Evolutionary conservation across 2,888 invertebrate species (phyloP), one percentile per base, ranked within the genome.

Genomic region (Phortica magna): DNA sequence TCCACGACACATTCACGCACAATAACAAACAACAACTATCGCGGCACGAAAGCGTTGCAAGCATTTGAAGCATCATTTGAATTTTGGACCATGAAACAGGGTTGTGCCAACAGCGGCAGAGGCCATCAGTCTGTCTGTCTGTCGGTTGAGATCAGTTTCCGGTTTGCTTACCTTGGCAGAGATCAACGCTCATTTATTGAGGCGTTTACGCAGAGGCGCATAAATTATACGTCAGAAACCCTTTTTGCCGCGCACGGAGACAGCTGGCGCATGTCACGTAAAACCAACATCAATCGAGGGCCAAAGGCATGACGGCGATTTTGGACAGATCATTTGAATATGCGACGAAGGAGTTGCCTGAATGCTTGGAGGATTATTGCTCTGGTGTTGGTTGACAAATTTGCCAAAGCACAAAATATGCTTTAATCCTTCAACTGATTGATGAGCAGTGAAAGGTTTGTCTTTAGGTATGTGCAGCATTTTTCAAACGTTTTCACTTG

Each of bases 141-240:
- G 31, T n/a, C n/a, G 6, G 12, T 42, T n/a, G 53, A 31, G 70
- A 68, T 68, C 70, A 53, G 70, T 31, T 70, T 70, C 68, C 53
- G 65, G 65, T 22, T 39, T 39, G 59, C 73, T 31, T 73, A 41
- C 73, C 73, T 73, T 41, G 39, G 31, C n/a, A 10, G 17, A 19
- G 48, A 48, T 48, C 48, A 14, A 12, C 65, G 53, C 68, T 73
- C 22, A 14, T 71, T 61, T 48, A 61, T 78, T 79, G 79, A 89
- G 88, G 89, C 91, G 90, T 88, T 84, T 83, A 84, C 90, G 88
- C 88, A 80, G 83, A 82, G 31, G 31, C 90, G 88, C 90, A 90
- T 90, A 90, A 90, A 90, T 90, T 89, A 90, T 55, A 22, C 12
- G 19, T 14, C 77, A 82, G 75, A 70, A 82, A 84, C 83, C 83